Evolutionary conservation across 2,888 invertebrate species (phyloP).

Genomic region (Sinopyrophorus schimmeli): DNA sequence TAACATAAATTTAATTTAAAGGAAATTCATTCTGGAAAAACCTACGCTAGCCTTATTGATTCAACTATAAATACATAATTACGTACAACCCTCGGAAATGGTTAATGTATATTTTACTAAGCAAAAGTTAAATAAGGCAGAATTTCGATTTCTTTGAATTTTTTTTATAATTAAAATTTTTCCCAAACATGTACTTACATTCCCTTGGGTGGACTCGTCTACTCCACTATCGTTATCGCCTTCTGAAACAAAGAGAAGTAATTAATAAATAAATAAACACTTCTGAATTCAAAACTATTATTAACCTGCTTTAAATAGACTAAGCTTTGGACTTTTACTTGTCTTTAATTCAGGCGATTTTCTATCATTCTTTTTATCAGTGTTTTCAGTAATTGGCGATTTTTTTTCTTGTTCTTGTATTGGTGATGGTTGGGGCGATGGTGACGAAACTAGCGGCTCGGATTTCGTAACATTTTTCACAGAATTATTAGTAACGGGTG

Average conservation of each 20-base stretch:
- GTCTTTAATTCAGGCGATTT: constrained; percentile 13
- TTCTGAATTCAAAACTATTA: neutral
- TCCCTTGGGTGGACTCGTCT: constrained; percentile 79
- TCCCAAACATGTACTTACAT: constrained; percentile 62
- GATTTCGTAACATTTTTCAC: constrained; percentile 10
- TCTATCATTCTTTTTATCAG: constrained; percentile 6
- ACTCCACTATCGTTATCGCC: constrained; percentile 83
- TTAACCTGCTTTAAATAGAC: constrained; percentile 17
- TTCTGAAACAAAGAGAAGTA: constrained; percentile 58
- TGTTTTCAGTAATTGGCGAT: constrained; percentile 4
- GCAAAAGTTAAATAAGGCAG: no score
- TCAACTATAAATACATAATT: constrained; percentile 4
- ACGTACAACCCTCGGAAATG: neutral
- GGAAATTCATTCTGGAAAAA: no score
- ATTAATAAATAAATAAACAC: neutral
- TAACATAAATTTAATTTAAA: no score
- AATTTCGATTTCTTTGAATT: no score
- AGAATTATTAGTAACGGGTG: constrained; percentile 6
- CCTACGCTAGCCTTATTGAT: constrained; percentile 7
- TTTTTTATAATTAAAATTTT: neutral
- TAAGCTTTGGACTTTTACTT: constrained; percentile 1
- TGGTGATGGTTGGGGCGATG: neutral
- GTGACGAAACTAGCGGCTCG: neutral
- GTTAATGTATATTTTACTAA: no score
- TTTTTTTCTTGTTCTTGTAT: constrained; percentile 7